Evolutionary conservation across 2,888 invertebrate genomes (phyloP).

Genomic region (Cheilosia scutellata): DNA sequence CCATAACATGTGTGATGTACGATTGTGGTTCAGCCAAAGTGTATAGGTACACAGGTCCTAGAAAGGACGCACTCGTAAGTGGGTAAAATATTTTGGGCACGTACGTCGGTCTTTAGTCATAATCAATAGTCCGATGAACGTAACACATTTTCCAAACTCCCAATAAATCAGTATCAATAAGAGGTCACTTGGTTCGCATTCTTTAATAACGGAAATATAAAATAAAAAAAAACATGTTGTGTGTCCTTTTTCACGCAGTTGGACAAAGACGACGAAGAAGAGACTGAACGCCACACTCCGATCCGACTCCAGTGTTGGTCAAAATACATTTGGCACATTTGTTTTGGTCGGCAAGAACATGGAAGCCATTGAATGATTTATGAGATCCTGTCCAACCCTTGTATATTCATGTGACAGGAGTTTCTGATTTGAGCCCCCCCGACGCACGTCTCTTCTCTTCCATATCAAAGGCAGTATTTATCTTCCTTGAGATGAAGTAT

Average conservation of each 20-base stretch:
- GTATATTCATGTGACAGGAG: conserved; percentile 77
- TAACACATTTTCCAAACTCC: conserved; percentile 53
- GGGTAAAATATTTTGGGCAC: conserved; percentile 57
- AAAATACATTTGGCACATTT: conserved; percentile 69
- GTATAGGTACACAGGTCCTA: background rate
- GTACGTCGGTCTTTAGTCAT: conserved; percentile 59
- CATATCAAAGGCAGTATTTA: conserved; percentile 59
- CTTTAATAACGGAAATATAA: conserved; percentile 47
- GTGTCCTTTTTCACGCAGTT: conserved; percentile 61
- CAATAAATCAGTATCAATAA: conserved; percentile 75
- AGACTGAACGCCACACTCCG: conserved; percentile 10
- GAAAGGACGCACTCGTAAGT: conserved; percentile 38
- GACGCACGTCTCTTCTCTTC: conserved; percentile 22
- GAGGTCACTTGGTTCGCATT: conserved; percentile 57
- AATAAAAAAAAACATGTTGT: conserved; percentile 50
- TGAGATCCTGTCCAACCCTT: conserved; percentile 77
- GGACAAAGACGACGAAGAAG: conserved; percentile 33
- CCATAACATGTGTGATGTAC: conserved; percentile 71
- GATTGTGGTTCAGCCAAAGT: conserved; percentile 60
- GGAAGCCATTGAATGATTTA: conserved; percentile 76
- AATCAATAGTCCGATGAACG: conserved; percentile 49
- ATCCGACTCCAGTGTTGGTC: conserved; percentile 45
- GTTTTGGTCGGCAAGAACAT: conserved; percentile 63
- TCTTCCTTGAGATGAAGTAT: conserved; percentile 50
- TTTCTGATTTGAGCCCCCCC: conserved; percentile 70